Evolutionary conservation across 2,888 invertebrate genomes (phyloP).

Genomic region (Dione vanillae): DNA sequence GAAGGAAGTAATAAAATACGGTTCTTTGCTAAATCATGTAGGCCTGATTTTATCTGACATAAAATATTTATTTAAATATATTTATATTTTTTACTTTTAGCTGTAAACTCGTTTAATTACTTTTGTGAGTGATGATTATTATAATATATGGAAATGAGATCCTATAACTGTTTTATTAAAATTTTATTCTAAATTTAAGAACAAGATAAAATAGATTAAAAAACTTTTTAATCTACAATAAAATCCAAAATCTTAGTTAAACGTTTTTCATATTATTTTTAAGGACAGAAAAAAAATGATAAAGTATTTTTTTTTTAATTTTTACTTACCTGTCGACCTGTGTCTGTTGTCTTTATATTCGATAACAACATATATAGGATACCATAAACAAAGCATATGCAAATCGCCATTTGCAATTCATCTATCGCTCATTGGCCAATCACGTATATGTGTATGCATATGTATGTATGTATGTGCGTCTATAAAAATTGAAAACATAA

Average conservation of each 20-base stretch:
- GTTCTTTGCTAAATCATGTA: slow-evolving; percentile 1
- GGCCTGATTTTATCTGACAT: slow-evolving; percentile 2
- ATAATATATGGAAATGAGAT: no score
- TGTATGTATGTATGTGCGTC: neutral
- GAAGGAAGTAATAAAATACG: slow-evolving; percentile 9
- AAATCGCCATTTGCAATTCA: slow-evolving; percentile 20
- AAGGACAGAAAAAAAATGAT: no score
- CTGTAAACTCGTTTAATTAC: neutral
- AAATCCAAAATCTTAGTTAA: no score
- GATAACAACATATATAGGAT: neutral
- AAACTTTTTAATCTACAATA: no score
- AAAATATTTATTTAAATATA: slow-evolving; percentile 3
- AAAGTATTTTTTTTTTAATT: no score
- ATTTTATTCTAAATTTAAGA: no score
- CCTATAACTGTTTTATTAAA: no score
- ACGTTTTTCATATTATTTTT: no score
- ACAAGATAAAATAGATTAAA: no score
- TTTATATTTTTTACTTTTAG: neutral
- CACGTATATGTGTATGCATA: slow-evolving; percentile 25
- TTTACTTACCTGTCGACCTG: no score
- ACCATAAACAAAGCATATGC: slow-evolving; percentile 4
- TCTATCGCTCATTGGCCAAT: slow-evolving; percentile 33
- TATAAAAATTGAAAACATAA: slow-evolving; percentile 46
- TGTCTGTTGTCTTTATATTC: neutral
- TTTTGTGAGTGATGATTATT: neutral